phyloP scores from a whole-genome alignment of 2,113 vertebrate species.

The Phyllostomus hastatus region DNA sequence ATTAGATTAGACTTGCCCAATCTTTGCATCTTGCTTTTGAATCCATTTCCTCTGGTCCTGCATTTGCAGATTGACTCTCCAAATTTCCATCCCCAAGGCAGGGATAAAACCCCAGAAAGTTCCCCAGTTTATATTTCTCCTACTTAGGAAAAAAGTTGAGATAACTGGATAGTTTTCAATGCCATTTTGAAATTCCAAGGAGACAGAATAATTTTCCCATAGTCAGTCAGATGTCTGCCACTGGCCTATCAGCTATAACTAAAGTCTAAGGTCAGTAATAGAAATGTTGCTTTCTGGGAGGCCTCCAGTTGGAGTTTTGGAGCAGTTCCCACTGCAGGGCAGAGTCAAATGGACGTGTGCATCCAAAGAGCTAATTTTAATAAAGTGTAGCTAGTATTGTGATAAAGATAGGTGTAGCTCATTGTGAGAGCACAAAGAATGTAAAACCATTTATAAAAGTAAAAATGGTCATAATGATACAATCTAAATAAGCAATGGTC shows the following conservation, averaged over 20 bases:
- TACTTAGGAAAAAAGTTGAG: background rate
- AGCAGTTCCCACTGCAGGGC: background rate
- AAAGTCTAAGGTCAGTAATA: background rate
- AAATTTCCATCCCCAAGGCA: background rate
- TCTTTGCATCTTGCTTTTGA: background rate
- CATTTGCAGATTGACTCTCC: background rate
- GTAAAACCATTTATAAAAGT: background rate
- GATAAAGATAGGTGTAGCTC: background rate
- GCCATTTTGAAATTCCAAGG: slow-evolving; percentile 9
- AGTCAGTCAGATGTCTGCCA: background rate
- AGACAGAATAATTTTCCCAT: background rate
- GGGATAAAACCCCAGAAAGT: background rate
- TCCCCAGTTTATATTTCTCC: background rate
- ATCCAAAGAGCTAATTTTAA: background rate
- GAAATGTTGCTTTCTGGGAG: background rate
- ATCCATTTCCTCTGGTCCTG: background rate
- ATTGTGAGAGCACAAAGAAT: background rate
- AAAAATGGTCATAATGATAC: background rate
- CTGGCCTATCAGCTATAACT: background rate
- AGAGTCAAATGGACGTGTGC: background rate
- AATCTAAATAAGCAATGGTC: background rate
- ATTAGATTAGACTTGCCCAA: background rate
- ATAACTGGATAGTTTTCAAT: background rate
- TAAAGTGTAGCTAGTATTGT: background rate
- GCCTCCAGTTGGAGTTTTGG: background rate